Percentiles rank a stretch among this genome's conserved stretches.
phyloP scores from a whole-genome alignment of 2,797 vertebrate species.

The Centropyge bicolor region DNA sequence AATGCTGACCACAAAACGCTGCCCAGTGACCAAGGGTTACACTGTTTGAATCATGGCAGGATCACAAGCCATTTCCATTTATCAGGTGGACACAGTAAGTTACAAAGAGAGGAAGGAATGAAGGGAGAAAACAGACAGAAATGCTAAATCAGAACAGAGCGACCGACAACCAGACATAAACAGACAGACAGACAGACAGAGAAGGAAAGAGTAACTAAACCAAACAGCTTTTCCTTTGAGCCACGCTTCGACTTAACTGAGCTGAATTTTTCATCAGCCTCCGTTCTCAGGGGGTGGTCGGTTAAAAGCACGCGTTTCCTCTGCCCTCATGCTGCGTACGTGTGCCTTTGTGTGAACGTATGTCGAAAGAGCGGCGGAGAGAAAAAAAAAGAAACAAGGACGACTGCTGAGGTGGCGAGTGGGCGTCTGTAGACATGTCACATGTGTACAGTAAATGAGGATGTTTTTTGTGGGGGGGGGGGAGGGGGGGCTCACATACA shows the following conservation, averaged over 20 bases:
- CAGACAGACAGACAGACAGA: background rate
- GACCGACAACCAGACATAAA: background rate
- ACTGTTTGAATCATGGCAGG: slow-evolving; percentile 52
- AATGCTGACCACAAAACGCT: slow-evolving; percentile 43
- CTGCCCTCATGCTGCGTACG: slow-evolving; percentile 8
- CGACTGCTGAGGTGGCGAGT: background rate
- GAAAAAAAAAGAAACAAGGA: background rate
- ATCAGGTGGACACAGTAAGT: background rate
- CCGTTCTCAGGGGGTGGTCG: slow-evolving; percentile 40
- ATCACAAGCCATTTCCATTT: slow-evolving; percentile 17
- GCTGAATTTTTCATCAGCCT: slow-evolving; percentile 71
- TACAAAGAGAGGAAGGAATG: background rate
- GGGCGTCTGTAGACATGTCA: slow-evolving; percentile 14
- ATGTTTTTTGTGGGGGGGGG: background rate
- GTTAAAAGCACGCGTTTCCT: slow-evolving; percentile 54
- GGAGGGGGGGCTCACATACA: background rate
- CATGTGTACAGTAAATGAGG: slow-evolving; percentile 11
- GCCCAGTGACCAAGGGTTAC: slow-evolving; percentile 48
- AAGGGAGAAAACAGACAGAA: background rate
- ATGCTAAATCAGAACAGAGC: slow-evolving; percentile 6
- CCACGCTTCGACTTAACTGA: slow-evolving; percentile 48
- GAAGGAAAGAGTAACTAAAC: slow-evolving; percentile 12
- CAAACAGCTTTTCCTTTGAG: slow-evolving; percentile 41
- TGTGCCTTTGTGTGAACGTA: background rate
- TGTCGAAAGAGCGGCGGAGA: background rate